Evolutionary conservation across 1,140 invertebrate genomes (phyloP).

Genomic region (Nixonia krombeini): DNA sequence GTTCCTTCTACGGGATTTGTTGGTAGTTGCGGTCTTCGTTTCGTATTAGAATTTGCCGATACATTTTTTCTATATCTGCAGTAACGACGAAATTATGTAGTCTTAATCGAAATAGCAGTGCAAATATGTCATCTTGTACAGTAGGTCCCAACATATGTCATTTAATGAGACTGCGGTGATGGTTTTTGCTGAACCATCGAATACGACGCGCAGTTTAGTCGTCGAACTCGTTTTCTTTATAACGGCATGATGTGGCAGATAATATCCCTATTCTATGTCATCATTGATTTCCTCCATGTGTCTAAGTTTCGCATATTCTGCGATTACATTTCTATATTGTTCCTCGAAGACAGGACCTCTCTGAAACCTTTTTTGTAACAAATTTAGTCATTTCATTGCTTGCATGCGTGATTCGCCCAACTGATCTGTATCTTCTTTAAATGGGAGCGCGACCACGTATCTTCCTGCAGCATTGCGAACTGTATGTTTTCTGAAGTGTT

Average conservation of each 20-base stretch:
- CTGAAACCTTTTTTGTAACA: background rate
- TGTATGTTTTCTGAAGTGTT: slow-evolving; percentile 31
- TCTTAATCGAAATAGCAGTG: background rate
- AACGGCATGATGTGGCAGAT: slow-evolving; percentile 10
- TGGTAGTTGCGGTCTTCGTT: no score
- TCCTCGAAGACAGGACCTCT: background rate
- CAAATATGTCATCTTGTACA: slow-evolving; percentile 5
- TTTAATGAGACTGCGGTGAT: slow-evolving; percentile 2
- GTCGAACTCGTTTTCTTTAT: background rate
- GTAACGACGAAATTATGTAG: background rate
- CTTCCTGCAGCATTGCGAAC: slow-evolving; percentile 28
- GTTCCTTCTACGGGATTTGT: no score
- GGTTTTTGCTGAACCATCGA: slow-evolving; percentile 7
- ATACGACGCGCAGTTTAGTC: slow-evolving; percentile 2
- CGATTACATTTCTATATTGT: slow-evolving; percentile 51
- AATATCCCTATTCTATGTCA: no score
- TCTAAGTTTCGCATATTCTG: slow-evolving; percentile 40
- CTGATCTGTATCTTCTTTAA: slow-evolving; percentile 19
- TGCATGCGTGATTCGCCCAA: slow-evolving; percentile 26
- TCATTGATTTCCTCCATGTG: slow-evolving; percentile 44
- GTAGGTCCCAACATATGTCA: slow-evolving; percentile 3
- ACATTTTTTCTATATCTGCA: slow-evolving; percentile 13
- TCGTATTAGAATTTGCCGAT: slow-evolving; percentile 13
- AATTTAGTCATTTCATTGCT: slow-evolving; percentile 10
- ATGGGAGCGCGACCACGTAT: slow-evolving; percentile 38